Base-by-base conservation (phyloP, 2,888 invertebrate genomes). In the Lomographa bimaculata region DNA sequence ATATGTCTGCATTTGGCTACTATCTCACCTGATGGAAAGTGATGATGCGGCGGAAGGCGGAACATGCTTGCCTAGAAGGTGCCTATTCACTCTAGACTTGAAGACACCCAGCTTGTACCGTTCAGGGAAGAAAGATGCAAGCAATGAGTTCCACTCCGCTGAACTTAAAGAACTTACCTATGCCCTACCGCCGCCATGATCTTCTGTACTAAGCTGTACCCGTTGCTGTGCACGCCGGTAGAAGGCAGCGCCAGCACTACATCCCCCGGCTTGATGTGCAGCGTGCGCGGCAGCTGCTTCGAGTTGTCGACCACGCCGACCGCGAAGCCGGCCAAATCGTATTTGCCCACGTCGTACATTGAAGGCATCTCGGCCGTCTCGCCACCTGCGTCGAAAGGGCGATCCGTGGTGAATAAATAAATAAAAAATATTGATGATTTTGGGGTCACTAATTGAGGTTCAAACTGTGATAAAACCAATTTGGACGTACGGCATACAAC, bases 311-410 rank as follows among this genome's bases (percentile, higher is more conserved):
- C 96, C 0, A 96, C 95, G 0, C 98, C 99, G 0, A 99, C 96
- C 0, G 97, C 94, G 80, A 99, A 99, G 1, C 99, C 99, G 6
- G 98, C 98, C 30, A 99, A 79, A 79, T 99, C 99, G 79, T 98
- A 99, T 54, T 97, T 96, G 0, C 95, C 96, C 0, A 91, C 80
- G 1, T 91, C 90, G 80, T 99, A 99, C 89, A 99, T 94, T 1
- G 96, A 94, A 0, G 99, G 98, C 98, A 98, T 98, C 86, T 98
- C 98, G 0, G 98, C 98, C 1, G 98, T 98, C 86, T 99, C 98
- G 0, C 98, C 98, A 46, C 93, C 93, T 96, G 32, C n/a, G n/a
- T n/a, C n/a, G n/a, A n/a, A 4, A 29, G 5, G 2, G 2, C 17
- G 6, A 10, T 14, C 14, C 4, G 14, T 14, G 4, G 14, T 14